Conservation (phyloP, 2,888 invertebrate species). For the Hyposoter didymator region DNA sequence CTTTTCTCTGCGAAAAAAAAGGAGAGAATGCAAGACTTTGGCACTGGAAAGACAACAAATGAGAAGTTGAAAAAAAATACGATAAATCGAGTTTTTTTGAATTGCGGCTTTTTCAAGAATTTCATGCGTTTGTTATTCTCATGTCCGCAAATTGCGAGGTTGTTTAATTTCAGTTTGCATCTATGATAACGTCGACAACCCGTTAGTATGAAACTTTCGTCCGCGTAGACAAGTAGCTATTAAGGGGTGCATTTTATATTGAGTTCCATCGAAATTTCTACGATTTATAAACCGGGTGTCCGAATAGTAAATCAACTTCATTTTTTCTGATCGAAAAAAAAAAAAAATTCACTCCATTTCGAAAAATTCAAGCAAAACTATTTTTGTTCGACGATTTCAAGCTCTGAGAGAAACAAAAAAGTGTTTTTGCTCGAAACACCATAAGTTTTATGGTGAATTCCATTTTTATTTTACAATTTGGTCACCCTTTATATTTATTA, state of each 20-base stretch:
- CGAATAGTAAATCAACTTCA: not conserved
- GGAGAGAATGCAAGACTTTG: not conserved
- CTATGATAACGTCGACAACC: slow-evolving; percentile 3
- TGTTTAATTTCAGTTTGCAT: slow-evolving; percentile 7
- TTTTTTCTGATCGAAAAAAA: not conserved
- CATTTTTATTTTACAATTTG: not conserved
- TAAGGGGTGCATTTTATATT: slow-evolving; percentile 73
- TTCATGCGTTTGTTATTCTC: not conserved
- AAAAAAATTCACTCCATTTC: not conserved
- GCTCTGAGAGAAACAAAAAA: not conserved
- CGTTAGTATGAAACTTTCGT: slow-evolving; percentile 32
- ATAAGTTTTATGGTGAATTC: not conserved
- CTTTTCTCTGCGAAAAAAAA: not conserved
- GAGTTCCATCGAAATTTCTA: slow-evolving; percentile 20
- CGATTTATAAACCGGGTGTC: slow-evolving; percentile 1
- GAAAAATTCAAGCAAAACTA: too few relatives aligned
- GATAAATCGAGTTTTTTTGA: not conserved
- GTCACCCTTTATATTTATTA: not conserved
- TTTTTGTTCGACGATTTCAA: not conserved
- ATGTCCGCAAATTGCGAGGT: not conserved
- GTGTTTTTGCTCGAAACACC: not conserved
- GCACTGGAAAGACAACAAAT: slow-evolving; percentile 4
- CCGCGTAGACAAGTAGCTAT: slow-evolving; percentile 25
- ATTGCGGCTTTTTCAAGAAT: slow-evolving; percentile 8
- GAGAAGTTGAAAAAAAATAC: not conserved